Base-by-base conservation (phyloP, 2,797 vertebrate genomes). In the Smutsia temminckii region DNA sequence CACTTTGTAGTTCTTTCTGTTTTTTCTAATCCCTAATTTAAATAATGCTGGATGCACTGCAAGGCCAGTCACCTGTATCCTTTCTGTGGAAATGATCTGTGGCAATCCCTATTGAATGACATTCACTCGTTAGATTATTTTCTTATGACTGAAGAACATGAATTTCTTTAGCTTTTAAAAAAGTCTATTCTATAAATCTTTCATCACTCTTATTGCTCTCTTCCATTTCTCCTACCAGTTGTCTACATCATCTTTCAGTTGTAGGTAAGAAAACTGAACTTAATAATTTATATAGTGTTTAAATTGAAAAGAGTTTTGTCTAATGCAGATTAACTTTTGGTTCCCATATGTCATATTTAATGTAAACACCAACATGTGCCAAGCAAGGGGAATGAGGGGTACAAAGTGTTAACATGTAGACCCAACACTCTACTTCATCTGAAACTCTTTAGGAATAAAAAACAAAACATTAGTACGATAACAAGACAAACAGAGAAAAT, bases 111-210 rank as follows among this genome's bases (percentile, higher is more conserved):
- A 16, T 13, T 57, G 8, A 61, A 11, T 57, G 57, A 66, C 23
- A 42, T 57, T 69, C 21, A 64, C 18, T 37, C 59, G 32, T 86
- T 80, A 42, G 14, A 71, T 86, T 83, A 40, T 61, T 21, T 57
- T 90, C 46, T 93, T 16, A 69, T 23, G 63, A 23, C 61, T 93
- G 81, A 81, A 34, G n/a, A 84, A 71, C 17, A 32, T 1, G 42
- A 51, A 51, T 34, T 78, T 87, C 78, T 71, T 59, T 72, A 87
- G 42, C 42, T 96, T 89, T 95, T 78, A 29, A 55, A 40, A 81
- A 91, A 84, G 59, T 55, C 68, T 8, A n/a, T 57, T 74, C 53
- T 57, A 17, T 69, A 57, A 83, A 42, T 14, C 16, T 46, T 93
- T 57, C 37, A 64, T 57, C 27, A 51, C 32, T 66, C n/a, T 74